Conservation (phyloP, 2,797 vertebrate species). For the Tympanoctomys barrerae region DNA sequence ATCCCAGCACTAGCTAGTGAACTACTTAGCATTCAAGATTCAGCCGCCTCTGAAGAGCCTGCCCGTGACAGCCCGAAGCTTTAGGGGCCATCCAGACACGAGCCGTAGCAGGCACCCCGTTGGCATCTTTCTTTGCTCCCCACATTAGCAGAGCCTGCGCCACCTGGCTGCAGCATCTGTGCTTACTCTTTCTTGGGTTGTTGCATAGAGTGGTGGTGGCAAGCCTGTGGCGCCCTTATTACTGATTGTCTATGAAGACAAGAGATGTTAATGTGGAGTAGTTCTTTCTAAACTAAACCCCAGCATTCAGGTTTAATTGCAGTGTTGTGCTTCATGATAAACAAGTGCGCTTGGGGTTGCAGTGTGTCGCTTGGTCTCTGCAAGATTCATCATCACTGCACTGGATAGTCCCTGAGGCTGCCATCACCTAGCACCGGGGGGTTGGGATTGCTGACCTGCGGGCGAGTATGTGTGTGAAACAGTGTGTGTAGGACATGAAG, state of each 20-base stretch:
- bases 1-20: too few species aligned
- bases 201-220: not conserved
- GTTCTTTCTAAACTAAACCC: not conserved
- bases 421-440: not conserved
- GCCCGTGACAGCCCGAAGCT: too few species aligned
- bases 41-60: not conserved
- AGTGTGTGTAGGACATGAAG: not conserved
- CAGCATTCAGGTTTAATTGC: not conserved
- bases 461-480: not conserved
- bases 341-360: not conserved
- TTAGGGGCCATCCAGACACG: not conserved
- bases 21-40: not conserved
- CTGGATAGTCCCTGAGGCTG: not conserved
- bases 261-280: not conserved
- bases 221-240: not conserved
- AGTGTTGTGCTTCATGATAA: not conserved
- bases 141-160: not conserved
- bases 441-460: constrained; percentile 43
- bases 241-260: not conserved
- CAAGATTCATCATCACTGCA: not conserved
- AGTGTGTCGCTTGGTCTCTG: not conserved
- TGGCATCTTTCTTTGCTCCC: not conserved
- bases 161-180: not conserved
- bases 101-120: not conserved
- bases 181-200: not conserved